Percentiles rank a stretch among this genome's conserved stretches.
Conservation (phyloP, 2,888 invertebrate species). For the Trachelus stipa region DNA sequence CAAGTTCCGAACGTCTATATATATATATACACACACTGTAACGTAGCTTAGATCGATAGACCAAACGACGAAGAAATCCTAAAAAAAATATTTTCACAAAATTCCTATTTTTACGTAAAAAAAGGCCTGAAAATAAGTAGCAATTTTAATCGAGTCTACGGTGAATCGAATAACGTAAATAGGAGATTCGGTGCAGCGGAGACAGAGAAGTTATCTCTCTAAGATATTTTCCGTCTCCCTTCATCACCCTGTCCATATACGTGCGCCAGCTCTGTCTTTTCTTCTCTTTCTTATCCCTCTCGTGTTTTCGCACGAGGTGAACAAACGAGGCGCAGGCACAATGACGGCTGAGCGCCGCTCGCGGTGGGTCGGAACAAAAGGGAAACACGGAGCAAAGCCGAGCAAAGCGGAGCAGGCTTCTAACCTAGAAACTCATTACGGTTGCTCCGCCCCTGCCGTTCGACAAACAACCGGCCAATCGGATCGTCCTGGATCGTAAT, state of each 20-base stretch:
- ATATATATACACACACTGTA: too few relatives aligned
- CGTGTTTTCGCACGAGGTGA: neutral
- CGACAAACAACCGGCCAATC: conserved; percentile 62
- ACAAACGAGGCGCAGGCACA: conserved; percentile 2
- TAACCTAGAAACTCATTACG: conserved; percentile 65
- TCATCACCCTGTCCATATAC: neutral
- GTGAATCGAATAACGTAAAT: neutral
- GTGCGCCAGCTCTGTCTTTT: neutral
- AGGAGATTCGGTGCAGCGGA: neutral
- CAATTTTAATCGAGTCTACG: neutral
- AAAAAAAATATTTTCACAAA: too few relatives aligned
- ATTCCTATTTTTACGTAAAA: neutral
- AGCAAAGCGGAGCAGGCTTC: conserved; percentile 39
- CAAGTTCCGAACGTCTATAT: neutral
- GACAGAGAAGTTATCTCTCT: neutral
- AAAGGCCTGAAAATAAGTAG: neutral
- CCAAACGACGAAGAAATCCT: too few relatives aligned
- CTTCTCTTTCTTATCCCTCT: neutral
- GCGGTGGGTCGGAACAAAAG: conserved; percentile 13
- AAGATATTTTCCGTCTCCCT: neutral
- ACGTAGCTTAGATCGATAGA: too few relatives aligned
- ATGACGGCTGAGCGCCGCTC: neutral
- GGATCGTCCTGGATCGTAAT: conserved; percentile 61
- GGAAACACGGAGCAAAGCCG: conserved; percentile 15
- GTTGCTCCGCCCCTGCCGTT: conserved; percentile 64